Evolutionary conservation across 2,888 invertebrate genomes (phyloP).

Genomic region (Drosophila colorata): DNA sequence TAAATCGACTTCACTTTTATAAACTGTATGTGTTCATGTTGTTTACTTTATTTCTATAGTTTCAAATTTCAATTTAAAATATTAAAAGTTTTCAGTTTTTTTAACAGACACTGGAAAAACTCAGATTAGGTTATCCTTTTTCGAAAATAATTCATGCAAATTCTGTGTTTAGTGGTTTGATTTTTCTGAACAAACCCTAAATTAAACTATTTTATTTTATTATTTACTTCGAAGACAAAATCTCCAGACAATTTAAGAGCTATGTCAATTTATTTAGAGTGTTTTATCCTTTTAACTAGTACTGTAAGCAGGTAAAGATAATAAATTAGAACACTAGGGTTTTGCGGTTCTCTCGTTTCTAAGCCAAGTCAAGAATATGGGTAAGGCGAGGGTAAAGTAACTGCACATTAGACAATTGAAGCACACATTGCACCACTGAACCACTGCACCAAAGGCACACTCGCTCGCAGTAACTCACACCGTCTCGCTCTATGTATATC

Average conservation of each 20-base stretch:
- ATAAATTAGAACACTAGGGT: constrained; percentile 11
- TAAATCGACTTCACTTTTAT: neutral
- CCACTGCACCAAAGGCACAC: constrained; percentile 44
- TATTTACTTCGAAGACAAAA: neutral
- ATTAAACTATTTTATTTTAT: neutral
- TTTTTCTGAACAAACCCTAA: neutral
- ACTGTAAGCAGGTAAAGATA: constrained; percentile 1
- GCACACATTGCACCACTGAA: constrained; percentile 39
- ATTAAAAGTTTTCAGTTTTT: neutral
- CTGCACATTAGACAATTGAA: constrained; percentile 48
- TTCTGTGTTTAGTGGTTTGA: neutral
- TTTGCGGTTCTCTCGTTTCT: constrained; percentile 1
- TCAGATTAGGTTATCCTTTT: too few relatives aligned
- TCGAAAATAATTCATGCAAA: too few relatives aligned
- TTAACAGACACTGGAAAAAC: too few relatives aligned
- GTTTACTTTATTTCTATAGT: neutral
- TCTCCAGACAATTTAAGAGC: neutral
- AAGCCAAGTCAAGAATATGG: neutral
- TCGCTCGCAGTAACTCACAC: constrained; percentile 32
- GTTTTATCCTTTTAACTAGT: neutral
- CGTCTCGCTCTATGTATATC: constrained; percentile 23
- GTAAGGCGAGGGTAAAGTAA: neutral
- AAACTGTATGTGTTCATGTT: neutral
- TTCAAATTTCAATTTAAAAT: neutral
- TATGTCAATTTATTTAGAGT: neutral